phyloP scores from a whole-genome alignment of 2,888 invertebrate species.

The Allygus modestus region DNA sequence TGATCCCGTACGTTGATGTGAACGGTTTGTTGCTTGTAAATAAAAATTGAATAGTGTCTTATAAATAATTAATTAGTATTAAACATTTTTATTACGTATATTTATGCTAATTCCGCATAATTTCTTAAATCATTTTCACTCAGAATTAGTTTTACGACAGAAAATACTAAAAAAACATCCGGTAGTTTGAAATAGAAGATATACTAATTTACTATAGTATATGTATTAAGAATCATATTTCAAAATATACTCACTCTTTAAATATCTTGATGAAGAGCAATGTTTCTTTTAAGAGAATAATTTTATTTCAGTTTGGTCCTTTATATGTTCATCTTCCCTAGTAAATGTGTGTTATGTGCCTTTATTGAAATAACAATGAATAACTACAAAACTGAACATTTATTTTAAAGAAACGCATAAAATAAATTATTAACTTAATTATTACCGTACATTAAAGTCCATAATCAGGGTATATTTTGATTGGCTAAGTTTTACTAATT shows the following conservation, averaged over 20 bases:
- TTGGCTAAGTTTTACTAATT: too few species aligned
- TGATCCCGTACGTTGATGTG: slow-evolving; percentile 57
- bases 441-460: too few species aligned
- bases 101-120: slow-evolving; percentile 46
- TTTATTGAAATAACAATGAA: slow-evolving; percentile 35
- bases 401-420: neutral
- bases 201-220: slow-evolving; percentile 6
- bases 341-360: slow-evolving; percentile 16
- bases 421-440: too few species aligned
- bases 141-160: slow-evolving; percentile 24
- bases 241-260: slow-evolving; percentile 2
- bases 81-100: slow-evolving; percentile 50
- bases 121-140: slow-evolving; percentile 46
- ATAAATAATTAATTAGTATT: slow-evolving; percentile 52
- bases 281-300: neutral
- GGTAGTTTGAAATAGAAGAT: slow-evolving; percentile 26
- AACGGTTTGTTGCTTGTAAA: slow-evolving; percentile 46
- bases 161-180: slow-evolving; percentile 10
- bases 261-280: neutral
- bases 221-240: neutral
- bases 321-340: neutral
- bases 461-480: too few species aligned
- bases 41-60: slow-evolving; percentile 60
- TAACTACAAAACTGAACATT: neutral
- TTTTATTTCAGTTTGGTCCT: neutral